These are phyloP conservation scores for Dendrolimus kikuchii DNA, from an alignment of 1,140 invertebrate genomes.

Conservation along the genomic window DNA sequence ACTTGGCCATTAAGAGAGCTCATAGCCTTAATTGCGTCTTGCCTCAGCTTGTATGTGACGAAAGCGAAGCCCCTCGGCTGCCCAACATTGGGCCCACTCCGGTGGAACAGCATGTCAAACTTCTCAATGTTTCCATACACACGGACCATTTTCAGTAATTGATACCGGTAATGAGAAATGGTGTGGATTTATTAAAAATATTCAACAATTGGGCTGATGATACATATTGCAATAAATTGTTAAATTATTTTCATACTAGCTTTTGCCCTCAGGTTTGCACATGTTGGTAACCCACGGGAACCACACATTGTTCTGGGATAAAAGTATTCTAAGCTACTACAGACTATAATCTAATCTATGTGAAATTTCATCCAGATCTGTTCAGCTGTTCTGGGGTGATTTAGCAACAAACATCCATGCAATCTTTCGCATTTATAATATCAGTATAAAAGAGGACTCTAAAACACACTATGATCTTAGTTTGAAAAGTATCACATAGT, in stretches of 20 bases:
- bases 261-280: too few relatives aligned
- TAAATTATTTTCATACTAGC: neutral
- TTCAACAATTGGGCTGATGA: neutral
- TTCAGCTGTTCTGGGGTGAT: too few relatives aligned
- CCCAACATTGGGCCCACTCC: conserved; percentile 88
- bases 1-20: conserved; percentile 82
- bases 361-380: too few relatives aligned
- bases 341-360: too few relatives aligned
- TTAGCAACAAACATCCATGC: too few relatives aligned
- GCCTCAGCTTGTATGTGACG: conserved; percentile 83
- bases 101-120: conserved; percentile 95
- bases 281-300: too few relatives aligned
- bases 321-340: too few relatives aligned
- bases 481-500: too few relatives aligned
- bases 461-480: too few relatives aligned
- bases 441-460: too few relatives aligned
- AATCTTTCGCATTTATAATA: too few relatives aligned
- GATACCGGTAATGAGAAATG: conserved; percentile 83
- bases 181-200: conserved; percentile 32
- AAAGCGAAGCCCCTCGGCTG: conserved; percentile 95
- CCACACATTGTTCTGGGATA: too few relatives aligned
- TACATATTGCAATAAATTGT: neutral
- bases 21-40: conserved; percentile 79
- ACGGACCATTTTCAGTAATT: conserved; percentile 95
- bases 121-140: conserved; percentile 93